A percentile compares a stretch with the other conserved stretches of the same genome.
phyloP scores from a whole-genome alignment of 2,797 vertebrate genomes.

The Acrocephalus scirpaceus region DNA sequence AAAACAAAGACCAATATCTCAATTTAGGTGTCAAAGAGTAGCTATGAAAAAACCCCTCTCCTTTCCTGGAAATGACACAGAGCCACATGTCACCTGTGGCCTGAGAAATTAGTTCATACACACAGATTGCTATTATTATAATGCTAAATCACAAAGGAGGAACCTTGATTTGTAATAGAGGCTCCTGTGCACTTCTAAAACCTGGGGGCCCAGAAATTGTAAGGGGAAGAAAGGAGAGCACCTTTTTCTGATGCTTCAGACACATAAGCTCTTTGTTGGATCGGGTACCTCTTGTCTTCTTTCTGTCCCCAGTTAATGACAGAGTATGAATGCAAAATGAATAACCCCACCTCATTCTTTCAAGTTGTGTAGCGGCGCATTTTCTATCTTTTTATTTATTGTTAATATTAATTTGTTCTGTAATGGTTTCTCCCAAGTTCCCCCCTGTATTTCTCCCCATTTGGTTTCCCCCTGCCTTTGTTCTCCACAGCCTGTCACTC shows the following conservation, averaged over 20 bases:
- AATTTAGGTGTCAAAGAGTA: neutral
- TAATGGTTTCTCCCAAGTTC: no score
- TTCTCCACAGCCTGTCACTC: no score
- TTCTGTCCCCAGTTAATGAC: neutral
- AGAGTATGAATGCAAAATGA: neutral
- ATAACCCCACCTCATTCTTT: neutral
- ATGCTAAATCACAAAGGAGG: neutral
- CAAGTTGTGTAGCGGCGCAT: no score
- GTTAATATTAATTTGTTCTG: no score
- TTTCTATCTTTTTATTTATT: no score
- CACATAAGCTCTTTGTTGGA: neutral
- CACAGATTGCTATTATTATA: neutral
- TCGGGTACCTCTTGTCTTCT: neutral
- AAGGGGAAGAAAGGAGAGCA: neutral
- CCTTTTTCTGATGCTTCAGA: neutral
- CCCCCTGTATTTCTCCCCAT: no score
- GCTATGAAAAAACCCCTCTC: rapidly evolving
- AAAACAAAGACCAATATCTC: neutral
- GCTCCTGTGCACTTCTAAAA: neutral
- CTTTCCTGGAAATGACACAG: neutral
- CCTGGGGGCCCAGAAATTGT: neutral
- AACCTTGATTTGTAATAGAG: neutral
- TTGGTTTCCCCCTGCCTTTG: no score
- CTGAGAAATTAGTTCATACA: neutral
- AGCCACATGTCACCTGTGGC: neutral